These are phyloP conservation scores for Limonius californicus DNA, from an alignment of 1,140 invertebrate genomes.

Conservation along the genomic window DNA sequence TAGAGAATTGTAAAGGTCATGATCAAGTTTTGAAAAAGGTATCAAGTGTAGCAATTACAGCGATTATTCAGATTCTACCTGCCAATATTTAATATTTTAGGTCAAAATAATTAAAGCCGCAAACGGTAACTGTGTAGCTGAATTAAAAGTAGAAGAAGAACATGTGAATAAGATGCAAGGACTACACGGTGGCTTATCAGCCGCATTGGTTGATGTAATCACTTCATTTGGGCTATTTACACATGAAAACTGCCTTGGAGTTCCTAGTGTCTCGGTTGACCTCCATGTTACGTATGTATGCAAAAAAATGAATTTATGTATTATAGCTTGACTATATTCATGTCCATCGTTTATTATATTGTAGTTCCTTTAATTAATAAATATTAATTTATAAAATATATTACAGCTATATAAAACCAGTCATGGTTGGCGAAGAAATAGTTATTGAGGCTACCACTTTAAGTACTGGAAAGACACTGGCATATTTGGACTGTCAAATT, in stretches of 20 bases:
- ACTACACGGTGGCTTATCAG: slow-evolving; percentile 81
- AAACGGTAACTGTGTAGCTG: slow-evolving; percentile 65
- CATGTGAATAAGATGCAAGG: slow-evolving; percentile 72
- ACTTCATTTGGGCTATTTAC: slow-evolving; percentile 74
- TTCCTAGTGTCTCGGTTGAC: slow-evolving; percentile 67
- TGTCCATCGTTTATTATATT: too few species aligned
- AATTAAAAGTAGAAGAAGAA: slow-evolving; percentile 72
- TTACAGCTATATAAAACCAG: slow-evolving; percentile 66
- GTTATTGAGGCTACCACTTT: slow-evolving; percentile 73
- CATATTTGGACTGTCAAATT: slow-evolving; percentile 76
- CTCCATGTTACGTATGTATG: slow-evolving; percentile 60
- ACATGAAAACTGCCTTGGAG: slow-evolving; percentile 49
- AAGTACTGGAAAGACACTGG: slow-evolving; percentile 73
- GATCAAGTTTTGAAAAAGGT: too few species aligned
- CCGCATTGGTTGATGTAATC: slow-evolving; percentile 76
- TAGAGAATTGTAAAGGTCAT: too few species aligned
- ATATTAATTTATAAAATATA: not conserved
- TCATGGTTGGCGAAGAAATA: slow-evolving; percentile 72
- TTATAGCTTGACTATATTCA: too few species aligned
- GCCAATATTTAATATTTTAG: slow-evolving; percentile 9
- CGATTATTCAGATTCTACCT: too few species aligned
- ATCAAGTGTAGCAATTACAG: too few species aligned
- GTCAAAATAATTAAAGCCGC: slow-evolving; percentile 62
- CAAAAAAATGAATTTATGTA: not conserved
- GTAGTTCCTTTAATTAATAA: too few species aligned